Evolutionary conservation across 2,888 invertebrate species (phyloP).

Genomic region (Athetis lepigone): DNA sequence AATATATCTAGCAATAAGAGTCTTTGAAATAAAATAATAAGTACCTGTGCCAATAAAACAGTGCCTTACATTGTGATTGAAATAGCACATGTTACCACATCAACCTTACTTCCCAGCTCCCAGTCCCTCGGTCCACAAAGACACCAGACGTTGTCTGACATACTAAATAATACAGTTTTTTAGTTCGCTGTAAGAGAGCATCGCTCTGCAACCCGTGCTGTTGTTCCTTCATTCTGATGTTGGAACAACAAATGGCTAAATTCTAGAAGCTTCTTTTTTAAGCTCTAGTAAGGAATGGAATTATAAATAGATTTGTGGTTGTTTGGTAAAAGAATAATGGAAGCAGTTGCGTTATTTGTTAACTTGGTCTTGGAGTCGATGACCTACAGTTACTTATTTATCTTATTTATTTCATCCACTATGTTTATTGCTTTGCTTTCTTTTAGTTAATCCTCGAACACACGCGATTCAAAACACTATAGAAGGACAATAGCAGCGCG

Average conservation of each 20-base stretch:
- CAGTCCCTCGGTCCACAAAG: conserved; percentile 3
- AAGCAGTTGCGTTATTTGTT: neutral
- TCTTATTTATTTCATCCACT: neutral
- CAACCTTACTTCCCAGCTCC: neutral
- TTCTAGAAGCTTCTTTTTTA: conserved; percentile 7
- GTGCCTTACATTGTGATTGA: too few species aligned
- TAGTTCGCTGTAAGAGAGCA: conserved; percentile 31
- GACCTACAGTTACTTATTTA: too few species aligned
- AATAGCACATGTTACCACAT: conserved; percentile 6
- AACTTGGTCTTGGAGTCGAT: neutral
- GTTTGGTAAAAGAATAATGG: neutral
- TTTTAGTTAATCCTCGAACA: too few species aligned
- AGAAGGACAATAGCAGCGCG: too few species aligned
- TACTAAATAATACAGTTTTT: conserved; percentile 51
- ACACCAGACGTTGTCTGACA: conserved; percentile 34
- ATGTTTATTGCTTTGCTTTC: neutral
- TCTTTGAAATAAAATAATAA: too few species aligned
- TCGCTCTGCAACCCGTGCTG: conserved; percentile 13
- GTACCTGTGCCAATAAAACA: too few species aligned
- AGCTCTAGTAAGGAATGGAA: conserved; percentile 3
- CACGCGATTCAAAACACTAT: too few species aligned
- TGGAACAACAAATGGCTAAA: conserved; percentile 11
- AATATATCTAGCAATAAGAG: too few species aligned
- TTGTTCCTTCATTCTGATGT: neutral
- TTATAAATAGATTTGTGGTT: conserved; percentile 6